Base-by-base conservation (phyloP, 30 jellyfish, hydroid and myxozoan genomes). In the Haliclystus octoradiatus region DNA sequence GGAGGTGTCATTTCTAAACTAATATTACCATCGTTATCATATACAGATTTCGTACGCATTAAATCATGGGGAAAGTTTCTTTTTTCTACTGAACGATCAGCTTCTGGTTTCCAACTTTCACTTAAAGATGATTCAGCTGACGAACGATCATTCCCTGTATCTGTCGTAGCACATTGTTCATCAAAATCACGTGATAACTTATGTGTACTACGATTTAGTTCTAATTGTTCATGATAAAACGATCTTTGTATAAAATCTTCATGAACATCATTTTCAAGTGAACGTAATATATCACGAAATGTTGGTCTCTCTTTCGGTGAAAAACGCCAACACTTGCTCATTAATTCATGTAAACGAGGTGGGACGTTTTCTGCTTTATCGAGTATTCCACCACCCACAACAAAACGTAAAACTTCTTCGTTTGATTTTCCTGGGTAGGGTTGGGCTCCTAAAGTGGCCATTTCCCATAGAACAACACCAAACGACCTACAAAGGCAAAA, bases 381-480 rank as follows among this genome's bases (percentile, higher is more conserved):
- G 53, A 88, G 66, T 35, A 66, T 73, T 46, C 97, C 97, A 27
- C 92, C 87, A 61, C 65, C 85, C 46, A 88, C 72, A n/a, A 88
- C 94, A 51, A 88, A 88, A 27, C 85, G 63, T 31, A 88, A 61
- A 2, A 88, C 97, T 30, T 88, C 94, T 63, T 79, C 97, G 50
- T 88, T 79, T 7, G 97, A 79, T 65, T 88, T 80, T 13, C 97
- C 97, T 19, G 92, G 94, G 77, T 88, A 88, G 2, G 97, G 97
- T 52, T 88, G 97, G 9, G 94, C 91, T 12, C 92, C 97, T n/a
- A 88, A 66, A 2, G 97, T 88, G 0, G 92, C 94, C 76, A 80
- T 75, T 69, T 88, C 97, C 97, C 97, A 88, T 23, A 88, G 53
- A 4, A 88, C 97, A 31, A 88, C 97, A 29, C 97, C 97, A 63